These are phyloP conservation scores for Phataginus tetradactyla DNA, from an alignment of 2,797 vertebrate genomes.

Conservation along the genomic window DNA sequence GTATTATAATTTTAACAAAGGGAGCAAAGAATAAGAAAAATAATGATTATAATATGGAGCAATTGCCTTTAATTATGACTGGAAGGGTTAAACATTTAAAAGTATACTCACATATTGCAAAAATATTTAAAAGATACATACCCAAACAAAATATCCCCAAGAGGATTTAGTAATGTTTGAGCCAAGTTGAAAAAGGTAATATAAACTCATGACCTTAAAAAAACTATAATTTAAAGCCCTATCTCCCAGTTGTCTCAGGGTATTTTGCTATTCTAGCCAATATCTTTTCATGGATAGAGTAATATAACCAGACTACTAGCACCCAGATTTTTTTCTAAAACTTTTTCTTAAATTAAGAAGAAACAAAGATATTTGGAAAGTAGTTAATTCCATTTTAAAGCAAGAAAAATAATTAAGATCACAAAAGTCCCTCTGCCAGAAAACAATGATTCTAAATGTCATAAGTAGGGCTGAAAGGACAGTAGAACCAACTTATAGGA, in stretches of 20 bases:
- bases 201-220: background rate
- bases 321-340: background rate
- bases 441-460: background rate
- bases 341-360: background rate
- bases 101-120: background rate
- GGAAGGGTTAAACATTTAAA: background rate
- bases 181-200: background rate
- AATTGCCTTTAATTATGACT: background rate
- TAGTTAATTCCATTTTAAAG: background rate
- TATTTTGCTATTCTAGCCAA: background rate
- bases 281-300: background rate
- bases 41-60: background rate
- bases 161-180: background rate
- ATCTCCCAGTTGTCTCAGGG: background rate
- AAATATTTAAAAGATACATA: background rate
- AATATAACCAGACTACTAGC: background rate
- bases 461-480: background rate
- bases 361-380: background rate
- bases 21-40: background rate
- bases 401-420: background rate
- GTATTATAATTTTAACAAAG: background rate
- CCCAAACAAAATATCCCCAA: background rate
- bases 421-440: background rate
- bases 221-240: background rate
- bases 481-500: background rate